A percentile compares a stretch with the other conserved stretches of the same genome.
Evolutionary conservation across 2,113 vertebrate species (phyloP).

Genomic region (Pteropus alecto): DNA sequence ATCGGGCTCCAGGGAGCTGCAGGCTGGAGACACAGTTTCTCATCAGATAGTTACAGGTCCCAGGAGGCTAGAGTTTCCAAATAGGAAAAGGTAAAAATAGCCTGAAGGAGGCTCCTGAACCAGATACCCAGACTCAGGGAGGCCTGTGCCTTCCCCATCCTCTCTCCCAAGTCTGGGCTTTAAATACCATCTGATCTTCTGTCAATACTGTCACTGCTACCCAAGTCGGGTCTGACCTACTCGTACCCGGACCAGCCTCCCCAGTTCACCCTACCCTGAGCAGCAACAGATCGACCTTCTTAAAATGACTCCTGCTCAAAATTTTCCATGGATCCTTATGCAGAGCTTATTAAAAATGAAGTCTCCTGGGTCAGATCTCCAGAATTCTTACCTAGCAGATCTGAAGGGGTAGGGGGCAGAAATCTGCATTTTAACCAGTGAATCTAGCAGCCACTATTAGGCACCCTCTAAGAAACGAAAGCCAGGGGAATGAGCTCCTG

Average conservation of each 20-base stretch:
- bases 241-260: too few species aligned
- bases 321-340: neutral
- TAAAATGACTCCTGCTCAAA: neutral
- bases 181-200: neutral
- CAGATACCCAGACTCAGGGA: neutral
- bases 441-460: neutral
- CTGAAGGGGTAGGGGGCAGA: neutral
- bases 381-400: neutral
- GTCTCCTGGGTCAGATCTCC: neutral
- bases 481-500: neutral
- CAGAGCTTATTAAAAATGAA: neutral
- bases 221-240: neutral
- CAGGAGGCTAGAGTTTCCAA: slow-evolving; percentile 42
- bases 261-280: neutral
- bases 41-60: slow-evolving; percentile 50
- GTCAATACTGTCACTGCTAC: neutral
- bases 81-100: slow-evolving; percentile 55
- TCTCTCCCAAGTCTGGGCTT: neutral
- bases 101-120: slow-evolving; percentile 26
- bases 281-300: neutral
- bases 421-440: neutral
- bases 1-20: neutral
- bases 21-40: slow-evolving; percentile 13
- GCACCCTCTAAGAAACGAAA: neutral
- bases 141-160: neutral